Conservation (phyloP, 2,797 vertebrate species). For the Pipistrellus pygmaeus region DNA sequence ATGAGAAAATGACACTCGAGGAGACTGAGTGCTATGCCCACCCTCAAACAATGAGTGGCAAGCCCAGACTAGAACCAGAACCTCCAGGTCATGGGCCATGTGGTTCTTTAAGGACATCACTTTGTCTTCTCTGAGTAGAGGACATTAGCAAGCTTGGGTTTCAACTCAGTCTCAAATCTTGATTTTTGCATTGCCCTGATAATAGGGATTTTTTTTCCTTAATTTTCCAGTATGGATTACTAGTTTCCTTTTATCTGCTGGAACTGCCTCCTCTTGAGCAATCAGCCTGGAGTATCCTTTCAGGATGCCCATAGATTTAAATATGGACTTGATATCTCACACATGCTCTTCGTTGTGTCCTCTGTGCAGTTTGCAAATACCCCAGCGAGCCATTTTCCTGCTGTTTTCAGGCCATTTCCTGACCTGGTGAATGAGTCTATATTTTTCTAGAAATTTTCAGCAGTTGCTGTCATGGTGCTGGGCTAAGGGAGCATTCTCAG, state of each 20-base stretch:
- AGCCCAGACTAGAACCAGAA: not conserved
- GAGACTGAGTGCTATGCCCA: not conserved
- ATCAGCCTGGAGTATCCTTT: not conserved
- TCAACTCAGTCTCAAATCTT: not conserved
- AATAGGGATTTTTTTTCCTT: not conserved
- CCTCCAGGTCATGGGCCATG: not conserved
- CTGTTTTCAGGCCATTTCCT: constrained; percentile 25
- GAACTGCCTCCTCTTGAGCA: not conserved
- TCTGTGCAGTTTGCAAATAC: not conserved
- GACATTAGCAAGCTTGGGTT: not conserved
- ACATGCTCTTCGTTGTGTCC: not conserved
- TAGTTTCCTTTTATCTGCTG: not conserved
- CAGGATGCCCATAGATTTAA: not conserved
- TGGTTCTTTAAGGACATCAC: not conserved
- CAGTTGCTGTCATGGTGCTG: not conserved
- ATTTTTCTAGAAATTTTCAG: constrained; percentile 64
- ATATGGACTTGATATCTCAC: not conserved
- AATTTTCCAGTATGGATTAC: not conserved
- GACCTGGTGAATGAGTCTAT: constrained; percentile 8
- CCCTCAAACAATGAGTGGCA: not conserved
- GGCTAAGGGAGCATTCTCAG: constrained; percentile 26
- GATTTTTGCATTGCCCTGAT: not conserved
- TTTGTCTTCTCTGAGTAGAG: not conserved
- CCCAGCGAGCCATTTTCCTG: not conserved
- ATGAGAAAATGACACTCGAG: not conserved